Evolutionary conservation across 2,888 invertebrate genomes (phyloP), one percentile per base, ranked within the genome.

Genomic region (Crioceris asparagi): DNA sequence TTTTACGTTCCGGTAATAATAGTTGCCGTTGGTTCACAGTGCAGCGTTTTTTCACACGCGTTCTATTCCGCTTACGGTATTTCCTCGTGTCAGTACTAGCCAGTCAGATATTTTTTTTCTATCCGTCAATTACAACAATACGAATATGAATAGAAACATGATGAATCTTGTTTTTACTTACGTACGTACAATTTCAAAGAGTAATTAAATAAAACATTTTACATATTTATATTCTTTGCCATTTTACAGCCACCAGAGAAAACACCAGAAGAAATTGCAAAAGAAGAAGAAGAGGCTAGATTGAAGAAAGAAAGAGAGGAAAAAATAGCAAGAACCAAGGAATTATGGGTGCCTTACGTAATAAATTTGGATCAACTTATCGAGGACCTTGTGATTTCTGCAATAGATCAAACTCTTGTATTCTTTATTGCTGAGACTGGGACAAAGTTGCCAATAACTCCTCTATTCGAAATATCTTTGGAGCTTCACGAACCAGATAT

Each of bases 401-500:
- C 41, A 1, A 32, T 44, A 10, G 39, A 43, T 15, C 31, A 23
- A 4, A 45, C 39, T 27, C 57, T 79, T 29, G 58, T 68, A 40
- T 67, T 77, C 38, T 74, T 81, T 40, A 64, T 75, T 21, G 64
- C 57, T 16, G 77, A 81, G 57, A 81, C 77, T 45, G 67, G 53
- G 0, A 52, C 55, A 23, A 11, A 14, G 4, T 12, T 31, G 4
- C 48, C 52, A 2, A 33, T 49, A 30, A 40, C 70, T 5, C 83
- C 91, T 0, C 72, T 92, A 25, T 79, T 90, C 62, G 82, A 86
- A 64, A 72, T 90, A 2, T 62, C 74, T 32, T 72, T 88, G 50
- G 79, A 82, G 53, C 67, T 91, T 3, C 74, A 75, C 45, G 79
- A 79, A 45, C 80, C 81, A 18, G 71, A 79, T 36, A 77, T 92